Conservation (phyloP, 2,113 vertebrate species). For the Oenanthe oenanthe region DNA sequence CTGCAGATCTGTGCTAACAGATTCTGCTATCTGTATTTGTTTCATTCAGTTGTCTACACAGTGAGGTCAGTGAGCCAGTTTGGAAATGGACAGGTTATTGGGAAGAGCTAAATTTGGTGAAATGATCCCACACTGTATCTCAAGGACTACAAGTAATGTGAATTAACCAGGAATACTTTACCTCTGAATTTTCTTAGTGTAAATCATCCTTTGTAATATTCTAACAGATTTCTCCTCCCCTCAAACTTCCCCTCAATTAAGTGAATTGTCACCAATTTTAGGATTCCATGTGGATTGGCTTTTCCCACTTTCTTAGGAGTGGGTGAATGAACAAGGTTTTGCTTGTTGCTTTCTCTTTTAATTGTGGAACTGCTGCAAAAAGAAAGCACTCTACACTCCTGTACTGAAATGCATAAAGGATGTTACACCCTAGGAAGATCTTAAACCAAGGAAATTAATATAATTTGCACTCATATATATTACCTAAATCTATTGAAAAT, state of each 20-base stretch:
- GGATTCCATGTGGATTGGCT: not conserved
- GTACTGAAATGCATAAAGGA: not conserved
- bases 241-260: not conserved
- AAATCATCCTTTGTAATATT: not conserved
- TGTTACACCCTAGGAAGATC: not conserved
- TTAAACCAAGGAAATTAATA: not conserved
- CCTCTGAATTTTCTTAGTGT: not conserved
- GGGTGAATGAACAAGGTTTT: not conserved
- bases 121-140: not conserved
- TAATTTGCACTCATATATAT: not conserved
- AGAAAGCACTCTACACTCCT: not conserved
- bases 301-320: not conserved
- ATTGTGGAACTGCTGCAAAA: not conserved
- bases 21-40: no score
- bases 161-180: not conserved
- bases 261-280: not conserved
- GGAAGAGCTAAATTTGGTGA: not conserved
- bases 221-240: not conserved
- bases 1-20: not conserved
- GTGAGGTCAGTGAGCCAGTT: not conserved
- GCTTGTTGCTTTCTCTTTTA: not conserved
- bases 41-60: not conserved
- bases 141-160: not conserved
- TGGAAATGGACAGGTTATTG: not conserved
- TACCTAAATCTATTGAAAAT: not conserved